Evolutionary conservation across 2,888 invertebrate species (phyloP), one percentile per base, ranked within the genome.

Genomic region (Cataglyphis albicans): DNA sequence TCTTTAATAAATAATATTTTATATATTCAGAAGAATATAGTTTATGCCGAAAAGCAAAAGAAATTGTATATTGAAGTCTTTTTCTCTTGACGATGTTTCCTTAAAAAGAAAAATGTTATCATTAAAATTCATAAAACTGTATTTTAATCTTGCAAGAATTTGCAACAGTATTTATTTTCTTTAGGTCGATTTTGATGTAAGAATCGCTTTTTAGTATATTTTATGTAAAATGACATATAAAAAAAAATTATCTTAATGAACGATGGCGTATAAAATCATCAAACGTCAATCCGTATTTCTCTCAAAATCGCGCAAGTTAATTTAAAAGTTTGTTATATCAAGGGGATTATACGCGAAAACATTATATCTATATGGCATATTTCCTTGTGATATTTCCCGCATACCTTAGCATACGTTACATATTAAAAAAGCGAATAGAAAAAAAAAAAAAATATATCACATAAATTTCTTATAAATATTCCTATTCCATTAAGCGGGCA

Each of bases 401-500:
- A 0, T 61, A 57, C n/a, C n/a, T 25, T 10, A 12, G 15, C 18
- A 21, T 6, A n/a, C 18, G 29, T 57, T 38, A 41, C n/a, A 18
- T 25, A 18, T 72, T 32, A 57, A 38, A n/a, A 6, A 48, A 25
- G 4, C 15, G 61, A 18, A 41, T 41, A 44, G 18, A 48, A 6
- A 48, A n/a, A 18, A 4, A 29, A 29, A 29, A 15, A 29, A 29
- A 29, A 15, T n/a, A 15, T 29, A 18, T 59, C n/a, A 29, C 15
- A 7, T 15, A 44, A 57, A 78, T 41, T 68, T 41, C 15, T 44
- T 25, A 18, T 29, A 41, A 57, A 68, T 78, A 78, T 29, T 32
- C 21, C 57, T 41, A 29, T 68, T 55, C n/a, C 67, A 15, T 74
- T 63, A 52, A 70, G 55, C 38, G 68, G 68, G 38, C 18, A 48